Evolutionary conservation across 2,888 invertebrate genomes (phyloP), one percentile per base, ranked within the genome.

Genomic region (Agrotis puta): DNA sequence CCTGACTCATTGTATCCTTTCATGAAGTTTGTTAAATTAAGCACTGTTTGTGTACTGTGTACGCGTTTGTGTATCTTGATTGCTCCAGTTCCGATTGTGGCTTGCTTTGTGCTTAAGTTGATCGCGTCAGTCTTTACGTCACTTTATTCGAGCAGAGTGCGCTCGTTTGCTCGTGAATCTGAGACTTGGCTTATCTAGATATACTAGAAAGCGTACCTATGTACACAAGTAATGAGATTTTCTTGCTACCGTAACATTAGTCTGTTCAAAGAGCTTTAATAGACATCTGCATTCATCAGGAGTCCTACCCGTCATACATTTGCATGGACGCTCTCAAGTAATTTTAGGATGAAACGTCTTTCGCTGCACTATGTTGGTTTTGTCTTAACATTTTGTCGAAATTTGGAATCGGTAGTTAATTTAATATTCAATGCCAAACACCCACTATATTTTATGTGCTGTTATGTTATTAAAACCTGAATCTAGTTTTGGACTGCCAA

Each of bases 161-260:
- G 85, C 87, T 83, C 85, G 83, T 86, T 88, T 78, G 79, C 79
- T 85, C 81, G 84, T 86, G 85, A 86, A 87, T 88, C 85, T 79
- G 83, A 84, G 84, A 56, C 79, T 88, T 86, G 81, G 81, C 85
- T 89, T 90, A 91, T 89, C 91, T 87, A 86, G 84, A 88, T 89
- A 84, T 84, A 84, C 83, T 81, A 71, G 70, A 80, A 83, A 82
- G 79, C 70, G 77, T 86, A 87, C 79, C 81, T 86, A 81, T 85
- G 81, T 87, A 87, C 85, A 87, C 86, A 85, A 85, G 83, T 88
- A 87, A 88, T 88, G 86, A 87, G 84, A 87, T 89, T 88, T 88
- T 82, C 85, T 82, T 80, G 82, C 82, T 84, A 82, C 84, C 77
- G 82, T 61, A 62, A 75, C 77, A 75, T 73, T 74, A 80, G 74